phyloP scores from a whole-genome alignment of 2,113 vertebrate species.

The Gadus chalcogrammus region DNA sequence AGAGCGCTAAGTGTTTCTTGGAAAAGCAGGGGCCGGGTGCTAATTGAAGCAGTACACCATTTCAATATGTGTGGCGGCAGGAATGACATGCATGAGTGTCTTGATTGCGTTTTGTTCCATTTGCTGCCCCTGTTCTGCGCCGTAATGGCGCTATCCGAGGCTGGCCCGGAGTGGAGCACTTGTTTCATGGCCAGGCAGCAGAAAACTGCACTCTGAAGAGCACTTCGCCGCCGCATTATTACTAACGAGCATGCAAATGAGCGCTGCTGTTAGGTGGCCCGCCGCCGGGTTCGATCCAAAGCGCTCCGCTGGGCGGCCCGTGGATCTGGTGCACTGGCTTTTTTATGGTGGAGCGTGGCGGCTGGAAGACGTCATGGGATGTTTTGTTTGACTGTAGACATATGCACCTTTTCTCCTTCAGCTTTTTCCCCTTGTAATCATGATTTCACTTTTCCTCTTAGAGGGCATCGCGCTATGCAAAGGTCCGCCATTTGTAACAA shows the following conservation, averaged over 20 bases:
- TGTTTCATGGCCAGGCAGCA: conserved; percentile 70
- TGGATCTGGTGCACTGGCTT: conserved; percentile 52
- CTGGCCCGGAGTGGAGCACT: conserved; percentile 53
- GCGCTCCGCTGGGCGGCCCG: conserved; percentile 54
- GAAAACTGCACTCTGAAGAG: conserved; percentile 75
- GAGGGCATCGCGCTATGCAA: background rate
- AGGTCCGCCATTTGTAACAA: too few species aligned
- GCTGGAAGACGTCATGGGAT: conserved; percentile 53
- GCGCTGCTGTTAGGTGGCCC: conserved; percentile 56
- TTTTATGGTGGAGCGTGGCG: conserved; percentile 33
- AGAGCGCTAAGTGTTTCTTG: conserved; percentile 53
- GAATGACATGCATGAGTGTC: conserved; percentile 64
- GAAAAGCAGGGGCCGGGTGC: conserved; percentile 45
- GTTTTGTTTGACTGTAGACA: conserved; percentile 49
- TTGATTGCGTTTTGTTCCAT: conserved; percentile 68
- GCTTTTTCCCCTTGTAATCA: conserved; percentile 22
- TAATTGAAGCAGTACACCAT: conserved; percentile 59
- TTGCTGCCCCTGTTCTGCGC: conserved; percentile 56
- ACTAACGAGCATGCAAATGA: conserved; percentile 76
- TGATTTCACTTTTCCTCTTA: conserved; percentile 1
- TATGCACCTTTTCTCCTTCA: conserved; percentile 38
- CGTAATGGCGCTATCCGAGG: conserved; percentile 46
- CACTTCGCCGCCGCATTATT: conserved; percentile 72
- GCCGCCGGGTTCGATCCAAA: conserved; percentile 60
- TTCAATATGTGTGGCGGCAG: conserved; percentile 55